Base-by-base conservation (phyloP, 1,140 invertebrate species). In the Megathymus violae region DNA sequence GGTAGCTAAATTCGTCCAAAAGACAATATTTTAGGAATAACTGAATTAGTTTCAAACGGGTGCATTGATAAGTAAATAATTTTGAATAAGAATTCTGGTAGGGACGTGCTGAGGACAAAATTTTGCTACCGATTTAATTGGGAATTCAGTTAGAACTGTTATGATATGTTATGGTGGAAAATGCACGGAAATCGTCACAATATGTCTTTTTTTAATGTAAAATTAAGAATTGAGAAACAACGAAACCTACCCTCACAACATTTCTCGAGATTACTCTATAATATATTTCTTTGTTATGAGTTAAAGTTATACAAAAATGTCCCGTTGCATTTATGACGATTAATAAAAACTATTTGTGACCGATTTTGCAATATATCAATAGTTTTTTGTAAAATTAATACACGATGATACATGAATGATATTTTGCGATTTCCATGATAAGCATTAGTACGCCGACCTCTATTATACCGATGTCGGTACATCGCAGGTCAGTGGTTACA, bases 1-100 rank as follows among this genome's bases (percentile, higher is more conserved):
- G 86, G 84, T 89, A 89, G 86, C 82, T 74, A 76, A 89, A 86
- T 83, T 83, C 64, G 76, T 86, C 86, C 86, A 87, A 89, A 89
- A 87, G 82, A 84, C 86, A 80, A 78, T 89, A 89, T 87, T 72
- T 64, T 41, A 52, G 31, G 13, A 31, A 51, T 44, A 34, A 34
- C 16, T 36, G 13, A 50, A 44, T 58, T 58, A 58, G 54, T 58
- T 16, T 58, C 54, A 58, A 58, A 58, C 54, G 41, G 54, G 54
- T 36, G 41, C 27, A 58, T 58, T 58, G 31, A 31, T 43, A n/a
- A 17, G 6, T 34, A 17, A 36, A 51, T 19, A 51, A 17, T 4
- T 34, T 3, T 31, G 14, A 36, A 11, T 22, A 25, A 54, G 14
- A 56, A 43, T 43, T 2, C 34, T 11, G 2, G 16, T 14, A 11